Conservation (phyloP, 2,888 invertebrate species). For the Nezara viridula region DNA sequence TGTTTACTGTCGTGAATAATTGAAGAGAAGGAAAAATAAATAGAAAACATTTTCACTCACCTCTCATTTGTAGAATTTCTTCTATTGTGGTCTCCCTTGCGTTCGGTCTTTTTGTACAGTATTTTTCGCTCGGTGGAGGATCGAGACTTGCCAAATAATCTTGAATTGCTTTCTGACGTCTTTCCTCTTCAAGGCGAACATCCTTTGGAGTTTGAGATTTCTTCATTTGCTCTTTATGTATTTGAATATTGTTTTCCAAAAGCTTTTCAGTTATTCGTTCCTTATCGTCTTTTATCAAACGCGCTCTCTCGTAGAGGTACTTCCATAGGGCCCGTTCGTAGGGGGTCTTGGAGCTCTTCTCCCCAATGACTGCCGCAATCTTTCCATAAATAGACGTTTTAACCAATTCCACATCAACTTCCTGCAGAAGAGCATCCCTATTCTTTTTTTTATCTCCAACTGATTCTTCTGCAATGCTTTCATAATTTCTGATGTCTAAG, state of each 20-base stretch:
- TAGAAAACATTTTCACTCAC: background rate
- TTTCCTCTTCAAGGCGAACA: background rate
- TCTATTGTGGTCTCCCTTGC: constrained; percentile 21
- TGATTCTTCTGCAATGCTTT: background rate
- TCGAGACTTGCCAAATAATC: too few species aligned
- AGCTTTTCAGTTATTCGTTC: background rate
- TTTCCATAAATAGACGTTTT: background rate
- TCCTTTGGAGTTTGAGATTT: background rate
- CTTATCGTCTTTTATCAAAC: background rate
- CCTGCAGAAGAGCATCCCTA: background rate
- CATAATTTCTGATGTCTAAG: background rate
- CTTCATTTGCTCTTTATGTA: background rate
- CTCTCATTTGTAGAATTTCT: constrained; percentile 46
- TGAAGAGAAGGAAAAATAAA: too few species aligned
- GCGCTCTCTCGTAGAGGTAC: background rate
- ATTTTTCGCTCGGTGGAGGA: background rate
- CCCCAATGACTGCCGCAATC: background rate
- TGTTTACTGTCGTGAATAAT: too few species aligned
- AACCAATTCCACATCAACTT: background rate
- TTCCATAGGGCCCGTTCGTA: background rate
- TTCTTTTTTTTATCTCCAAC: background rate
- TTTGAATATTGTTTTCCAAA: background rate
- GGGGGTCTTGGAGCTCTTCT: background rate
- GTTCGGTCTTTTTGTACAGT: background rate
- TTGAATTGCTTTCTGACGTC: background rate